phyloP scores from a whole-genome alignment of 2,113 vertebrate genomes.

The Leptobrachium leishanense region DNA sequence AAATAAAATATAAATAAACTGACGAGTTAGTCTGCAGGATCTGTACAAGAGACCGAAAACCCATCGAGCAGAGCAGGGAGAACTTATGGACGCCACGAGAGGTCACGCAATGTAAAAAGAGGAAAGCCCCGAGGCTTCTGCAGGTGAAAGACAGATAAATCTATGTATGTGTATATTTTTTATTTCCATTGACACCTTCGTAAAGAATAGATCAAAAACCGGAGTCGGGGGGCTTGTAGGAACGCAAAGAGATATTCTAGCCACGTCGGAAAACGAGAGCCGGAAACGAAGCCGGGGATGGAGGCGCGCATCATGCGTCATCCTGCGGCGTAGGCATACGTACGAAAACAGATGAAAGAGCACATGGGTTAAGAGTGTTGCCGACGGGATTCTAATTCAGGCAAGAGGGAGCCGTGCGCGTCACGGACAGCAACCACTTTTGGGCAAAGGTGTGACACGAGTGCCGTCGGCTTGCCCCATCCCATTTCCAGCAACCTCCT shows the following conservation, averaged over 20 bases:
- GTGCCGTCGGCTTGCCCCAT: background rate
- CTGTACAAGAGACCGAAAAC: background rate
- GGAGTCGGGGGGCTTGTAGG: constrained; percentile 56
- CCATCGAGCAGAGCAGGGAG: constrained; percentile 2
- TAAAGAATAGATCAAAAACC: constrained; percentile 59
- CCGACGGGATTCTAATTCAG: background rate
- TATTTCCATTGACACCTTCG: constrained; percentile 52
- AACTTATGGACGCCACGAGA: background rate
- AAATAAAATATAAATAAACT: constrained; percentile 25
- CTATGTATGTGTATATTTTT: constrained; percentile 51
- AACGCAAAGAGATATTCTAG: constrained; percentile 50
- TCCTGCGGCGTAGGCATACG: no score
- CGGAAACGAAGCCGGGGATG: no score
- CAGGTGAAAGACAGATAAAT: constrained; percentile 32
- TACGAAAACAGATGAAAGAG: background rate
- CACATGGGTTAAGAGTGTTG: background rate
- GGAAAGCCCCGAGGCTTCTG: background rate
- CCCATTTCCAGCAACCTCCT: constrained; percentile 82
- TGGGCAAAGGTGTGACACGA: background rate
- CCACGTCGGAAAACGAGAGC: no score
- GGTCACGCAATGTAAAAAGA: background rate
- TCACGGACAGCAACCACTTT: background rate
- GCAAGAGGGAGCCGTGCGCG: background rate
- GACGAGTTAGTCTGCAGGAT: background rate
- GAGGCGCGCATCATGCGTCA: no score